Evolutionary conservation across 1,140 invertebrate species (phyloP).

Genomic region (Cyphomyrmex costatus): DNA sequence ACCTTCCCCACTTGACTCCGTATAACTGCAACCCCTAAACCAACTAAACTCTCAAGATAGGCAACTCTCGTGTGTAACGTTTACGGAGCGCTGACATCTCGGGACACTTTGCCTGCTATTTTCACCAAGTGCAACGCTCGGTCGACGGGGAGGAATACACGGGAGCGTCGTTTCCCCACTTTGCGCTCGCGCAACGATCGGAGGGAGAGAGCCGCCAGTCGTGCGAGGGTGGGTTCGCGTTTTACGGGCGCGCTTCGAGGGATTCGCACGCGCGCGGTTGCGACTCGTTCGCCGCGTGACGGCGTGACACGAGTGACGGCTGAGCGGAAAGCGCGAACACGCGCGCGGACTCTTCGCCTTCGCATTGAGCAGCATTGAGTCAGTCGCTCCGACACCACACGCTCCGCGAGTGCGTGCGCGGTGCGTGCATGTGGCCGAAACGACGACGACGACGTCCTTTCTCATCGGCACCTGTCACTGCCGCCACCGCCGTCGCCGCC

Average conservation of each 20-base stretch:
- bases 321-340: slow-evolving; percentile 16
- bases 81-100: background rate
- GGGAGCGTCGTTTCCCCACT: background rate
- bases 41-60: slow-evolving; percentile 9
- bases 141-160: background rate
- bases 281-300: slow-evolving; percentile 34
- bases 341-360: background rate
- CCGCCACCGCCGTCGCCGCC: background rate
- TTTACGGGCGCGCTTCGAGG: background rate
- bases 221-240: slow-evolving; percentile 33
- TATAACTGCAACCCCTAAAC: background rate
- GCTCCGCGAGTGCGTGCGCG: background rate
- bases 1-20: background rate
- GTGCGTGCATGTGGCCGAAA: slow-evolving; percentile 27
- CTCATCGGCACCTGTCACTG: background rate
- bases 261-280: slow-evolving; percentile 30
- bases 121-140: background rate
- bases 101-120: background rate
- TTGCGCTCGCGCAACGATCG: background rate
- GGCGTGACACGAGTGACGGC: slow-evolving; percentile 35
- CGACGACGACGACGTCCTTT: background rate
- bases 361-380: background rate
- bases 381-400: background rate
- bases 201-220: background rate
- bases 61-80: slow-evolving; percentile 9